Conservation (phyloP, 2,113 vertebrate species). For the Hucho hucho region DNA sequence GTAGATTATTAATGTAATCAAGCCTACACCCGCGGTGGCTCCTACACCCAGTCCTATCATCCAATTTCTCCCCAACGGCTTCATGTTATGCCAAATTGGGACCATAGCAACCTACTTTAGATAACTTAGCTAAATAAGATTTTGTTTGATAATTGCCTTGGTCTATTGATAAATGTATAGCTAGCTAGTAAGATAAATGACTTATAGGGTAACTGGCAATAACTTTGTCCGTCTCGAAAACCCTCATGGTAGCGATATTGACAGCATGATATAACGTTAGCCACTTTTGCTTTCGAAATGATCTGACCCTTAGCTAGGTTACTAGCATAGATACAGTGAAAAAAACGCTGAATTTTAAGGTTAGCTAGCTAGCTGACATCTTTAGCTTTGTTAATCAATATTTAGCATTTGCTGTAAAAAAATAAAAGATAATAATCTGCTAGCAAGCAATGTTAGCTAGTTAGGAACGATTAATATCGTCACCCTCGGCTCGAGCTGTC, state of each 20-base stretch:
- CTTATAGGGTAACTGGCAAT: neutral
- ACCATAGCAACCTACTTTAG: neutral
- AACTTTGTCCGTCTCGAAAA: neutral
- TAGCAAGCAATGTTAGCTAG: neutral
- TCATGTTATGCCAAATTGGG: conserved; percentile 11
- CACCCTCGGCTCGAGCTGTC: neutral
- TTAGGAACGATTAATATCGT: neutral
- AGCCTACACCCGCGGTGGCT: conserved; percentile 62
- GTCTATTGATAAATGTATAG: neutral
- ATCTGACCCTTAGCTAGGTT: neutral
- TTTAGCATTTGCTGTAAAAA: neutral
- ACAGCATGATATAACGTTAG: neutral
- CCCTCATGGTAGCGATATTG: neutral
- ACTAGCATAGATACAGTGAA: neutral
- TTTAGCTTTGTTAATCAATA: neutral
- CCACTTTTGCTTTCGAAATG: neutral
- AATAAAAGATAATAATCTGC: neutral
- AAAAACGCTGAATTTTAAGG: too few species aligned
- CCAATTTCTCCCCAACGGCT: conserved; percentile 54
- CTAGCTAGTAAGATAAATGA: neutral
- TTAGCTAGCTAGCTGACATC: neutral
- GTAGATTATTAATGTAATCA: conserved; percentile 65
- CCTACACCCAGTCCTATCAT: conserved; percentile 64
- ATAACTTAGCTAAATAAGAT: too few species aligned
- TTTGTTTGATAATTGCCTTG: neutral